Base-by-base conservation (phyloP, 2,888 invertebrate species). In the Anaspis maculata region DNA sequence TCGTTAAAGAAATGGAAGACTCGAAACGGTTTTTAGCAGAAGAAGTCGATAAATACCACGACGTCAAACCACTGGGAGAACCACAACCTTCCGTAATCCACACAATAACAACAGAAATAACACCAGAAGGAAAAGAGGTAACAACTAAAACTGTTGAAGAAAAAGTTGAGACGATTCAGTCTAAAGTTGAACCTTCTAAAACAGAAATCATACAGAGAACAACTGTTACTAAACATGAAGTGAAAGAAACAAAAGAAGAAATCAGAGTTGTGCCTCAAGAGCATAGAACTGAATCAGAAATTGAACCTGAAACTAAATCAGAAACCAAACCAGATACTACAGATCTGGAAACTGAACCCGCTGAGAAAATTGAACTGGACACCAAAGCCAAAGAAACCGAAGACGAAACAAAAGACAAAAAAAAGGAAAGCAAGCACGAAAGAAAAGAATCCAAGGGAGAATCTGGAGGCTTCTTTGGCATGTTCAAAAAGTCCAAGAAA, bases 11-110 rank as follows among this genome's bases (percentile, higher is more conserved):
- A 13, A 25, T 30, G 5, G 13, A 32, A 23, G 32, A 32, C n/a
- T 28, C 26, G 6, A 31, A 37, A 11, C 21, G 33, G 23, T 36
- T 42, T 28, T 40, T 38, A 25, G 19, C 26, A 2, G 29, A 21
- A 7, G 45, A 45, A 35, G 25, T 42, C n/a, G 27, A 34, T 9
- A 27, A 15, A 11, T 40, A 40, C 28, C 34, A 43, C 12, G 43
- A 43, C 25, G 47, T 39, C n/a, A 30, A 28, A 22, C 42, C 38
- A 19, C 13, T 34, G 7, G 23, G n/a, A 9, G 9, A 5, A 6
- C 5, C 5, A 16, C n/a, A 16, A 2, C 3, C 9, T 19, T 5
- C 13, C n/a, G n/a, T 3, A 13, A 9, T 3, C 15, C n/a, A 16
- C 6, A 4, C n/a, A 5, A 19, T 19, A 5, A 19, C 9, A 6